Conservation (phyloP, 2,113 vertebrate genomes). For the Trichomycterus rosablanca region DNA sequence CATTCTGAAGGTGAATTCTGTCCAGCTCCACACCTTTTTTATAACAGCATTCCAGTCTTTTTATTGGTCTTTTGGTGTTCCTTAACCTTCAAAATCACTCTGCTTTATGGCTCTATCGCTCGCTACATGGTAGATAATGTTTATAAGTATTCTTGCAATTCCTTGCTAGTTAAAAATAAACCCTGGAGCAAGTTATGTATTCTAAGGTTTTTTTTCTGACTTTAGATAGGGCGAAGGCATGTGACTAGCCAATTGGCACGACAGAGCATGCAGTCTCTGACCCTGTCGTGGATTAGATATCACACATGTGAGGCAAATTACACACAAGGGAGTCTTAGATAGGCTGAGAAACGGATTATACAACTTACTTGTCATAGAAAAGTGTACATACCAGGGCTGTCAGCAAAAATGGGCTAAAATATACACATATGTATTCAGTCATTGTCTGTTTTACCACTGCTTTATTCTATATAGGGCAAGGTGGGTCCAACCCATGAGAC, state of each 20-base stretch:
- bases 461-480: too few species aligned
- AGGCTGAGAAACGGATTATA: constrained; percentile 12
- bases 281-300: not conserved
- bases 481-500: too few species aligned
- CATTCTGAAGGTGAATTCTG: constrained; percentile 18
- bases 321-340: constrained; percentile 12
- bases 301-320: not conserved
- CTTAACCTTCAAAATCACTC: not conserved
- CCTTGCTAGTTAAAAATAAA: constrained; percentile 47
- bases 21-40: not conserved
- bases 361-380: not conserved
- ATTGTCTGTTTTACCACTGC: too few species aligned
- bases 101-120: constrained; percentile 4
- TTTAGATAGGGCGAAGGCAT: not conserved
- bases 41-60: constrained; percentile 13
- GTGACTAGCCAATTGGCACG: constrained; percentile 3
- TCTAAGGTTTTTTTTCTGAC: constrained; percentile 1
- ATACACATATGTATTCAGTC: too few species aligned
- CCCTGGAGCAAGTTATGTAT: constrained; percentile 10
- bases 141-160: constrained; percentile 11
- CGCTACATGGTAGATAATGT: not conserved
- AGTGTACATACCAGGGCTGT: too few species aligned
- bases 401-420: too few species aligned
- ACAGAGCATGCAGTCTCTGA: constrained; percentile 7
- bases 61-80: not conserved